A percentile compares a stretch with the other conserved stretches of the same genome.
These are phyloP conservation scores for Dascillus cervinus DNA, from an alignment of 2,888 invertebrate species.

Conservation along the genomic window DNA sequence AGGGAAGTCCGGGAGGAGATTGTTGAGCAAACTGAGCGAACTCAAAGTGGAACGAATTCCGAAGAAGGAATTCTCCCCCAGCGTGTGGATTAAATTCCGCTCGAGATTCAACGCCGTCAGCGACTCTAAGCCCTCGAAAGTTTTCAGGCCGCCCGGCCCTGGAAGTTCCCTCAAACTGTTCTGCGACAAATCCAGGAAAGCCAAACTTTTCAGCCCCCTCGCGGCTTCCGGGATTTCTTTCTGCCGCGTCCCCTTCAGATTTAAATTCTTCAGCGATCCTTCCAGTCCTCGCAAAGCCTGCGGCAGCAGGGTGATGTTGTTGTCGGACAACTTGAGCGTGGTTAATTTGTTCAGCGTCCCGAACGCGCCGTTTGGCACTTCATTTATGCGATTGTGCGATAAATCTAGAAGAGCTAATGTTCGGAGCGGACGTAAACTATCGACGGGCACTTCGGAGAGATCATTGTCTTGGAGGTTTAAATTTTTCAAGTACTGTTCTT, in stretches of 20 bases:
- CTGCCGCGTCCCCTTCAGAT: conserved; percentile 80
- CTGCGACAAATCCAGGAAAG: conserved; percentile 84
- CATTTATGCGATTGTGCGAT: conserved; percentile 69
- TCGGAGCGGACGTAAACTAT: conserved; percentile 57
- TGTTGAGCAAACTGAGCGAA: conserved; percentile 82
- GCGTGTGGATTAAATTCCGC: conserved; percentile 73
- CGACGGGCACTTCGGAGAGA: conserved; percentile 68
- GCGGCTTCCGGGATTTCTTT: conserved; percentile 73
- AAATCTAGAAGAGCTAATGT: conserved; percentile 75
- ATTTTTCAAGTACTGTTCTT: conserved; percentile 72
- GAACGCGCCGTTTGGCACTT: conserved; percentile 70
- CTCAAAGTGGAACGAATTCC: conserved; percentile 77
- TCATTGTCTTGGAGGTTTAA: conserved; percentile 81
- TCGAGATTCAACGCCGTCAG: conserved; percentile 83
- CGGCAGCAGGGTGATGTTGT: conserved; percentile 67
- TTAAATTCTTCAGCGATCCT: conserved; percentile 75
- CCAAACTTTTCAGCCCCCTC: conserved; percentile 66
- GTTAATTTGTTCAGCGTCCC: conserved; percentile 62
- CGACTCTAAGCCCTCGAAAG: conserved; percentile 71
- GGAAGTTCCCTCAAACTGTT: conserved; percentile 79
- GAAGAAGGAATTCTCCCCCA: conserved; percentile 67
- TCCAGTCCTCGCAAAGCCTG: conserved; percentile 74
- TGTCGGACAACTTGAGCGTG: conserved; percentile 80
- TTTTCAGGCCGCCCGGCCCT: conserved; percentile 52
- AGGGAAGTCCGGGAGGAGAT: conserved; percentile 81